These are phyloP conservation scores for Chironomus tentans DNA, from an alignment of 2,888 invertebrate genomes.

Conservation along the genomic window DNA sequence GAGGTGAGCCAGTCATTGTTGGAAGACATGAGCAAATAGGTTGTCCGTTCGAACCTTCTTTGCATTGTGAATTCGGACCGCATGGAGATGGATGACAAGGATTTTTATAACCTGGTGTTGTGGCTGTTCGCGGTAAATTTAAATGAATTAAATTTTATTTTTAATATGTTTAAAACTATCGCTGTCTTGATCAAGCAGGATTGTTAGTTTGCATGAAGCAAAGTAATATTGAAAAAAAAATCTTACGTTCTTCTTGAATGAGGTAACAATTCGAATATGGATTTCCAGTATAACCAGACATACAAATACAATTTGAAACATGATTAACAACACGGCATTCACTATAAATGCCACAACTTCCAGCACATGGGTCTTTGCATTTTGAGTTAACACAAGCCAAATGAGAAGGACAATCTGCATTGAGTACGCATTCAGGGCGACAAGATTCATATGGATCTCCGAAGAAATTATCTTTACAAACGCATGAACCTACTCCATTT, in stretches of 20 bases:
- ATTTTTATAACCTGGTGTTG: conserved; percentile 35
- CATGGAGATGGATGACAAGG: conserved; percentile 69
- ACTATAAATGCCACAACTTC: conserved; percentile 58
- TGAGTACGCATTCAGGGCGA: conserved; percentile 62
- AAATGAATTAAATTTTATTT: no score
- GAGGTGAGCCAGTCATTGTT: conserved; percentile 69
- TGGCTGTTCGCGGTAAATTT: not conserved
- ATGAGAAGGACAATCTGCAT: conserved; percentile 61
- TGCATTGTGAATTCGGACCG: conserved; percentile 53
- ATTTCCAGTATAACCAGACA: conserved; percentile 46
- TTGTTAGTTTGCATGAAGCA: not conserved
- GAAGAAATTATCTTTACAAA: conserved; percentile 32
- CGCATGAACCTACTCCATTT: not conserved
- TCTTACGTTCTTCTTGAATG: not conserved
- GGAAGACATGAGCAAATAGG: conserved; percentile 59
- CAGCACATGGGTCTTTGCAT: conserved; percentile 64
- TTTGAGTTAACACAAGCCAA: conserved; percentile 64
- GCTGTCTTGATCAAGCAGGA: not conserved
- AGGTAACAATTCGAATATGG: not conserved
- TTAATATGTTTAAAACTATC: no score
- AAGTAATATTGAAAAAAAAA: not conserved
- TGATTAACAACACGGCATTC: conserved; percentile 58
- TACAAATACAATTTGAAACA: conserved; percentile 58
- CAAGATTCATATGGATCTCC: conserved; percentile 60
- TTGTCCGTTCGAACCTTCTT: conserved; percentile 46